A percentile compares a stretch with the other conserved stretches of the same genome.
These are phyloP conservation scores for Oxyruncus cristatus DNA, from an alignment of 2,113 vertebrate genomes.

Conservation along the genomic window DNA sequence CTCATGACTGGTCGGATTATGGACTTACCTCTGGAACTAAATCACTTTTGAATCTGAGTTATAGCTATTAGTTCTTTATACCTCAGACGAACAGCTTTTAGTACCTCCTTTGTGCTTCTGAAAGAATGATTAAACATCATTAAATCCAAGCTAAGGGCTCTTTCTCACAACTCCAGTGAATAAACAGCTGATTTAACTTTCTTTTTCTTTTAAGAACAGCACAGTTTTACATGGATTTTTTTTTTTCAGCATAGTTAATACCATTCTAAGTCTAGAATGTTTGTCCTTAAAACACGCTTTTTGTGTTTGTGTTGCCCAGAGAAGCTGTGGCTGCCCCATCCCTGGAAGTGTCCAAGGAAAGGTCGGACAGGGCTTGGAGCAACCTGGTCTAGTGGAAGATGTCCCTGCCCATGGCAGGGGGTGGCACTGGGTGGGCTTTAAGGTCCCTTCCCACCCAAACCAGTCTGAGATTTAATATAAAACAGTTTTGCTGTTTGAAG, in stretches of 20 bases:
- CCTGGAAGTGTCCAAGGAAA: neutral
- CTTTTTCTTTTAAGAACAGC: neutral
- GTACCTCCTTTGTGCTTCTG: constrained; percentile 48
- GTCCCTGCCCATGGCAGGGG: neutral
- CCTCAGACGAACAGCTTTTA: constrained; percentile 50
- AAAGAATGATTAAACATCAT: constrained; percentile 53
- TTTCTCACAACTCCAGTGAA: constrained; percentile 6
- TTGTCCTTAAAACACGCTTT: neutral
- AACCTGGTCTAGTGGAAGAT: neutral
- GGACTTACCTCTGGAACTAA: constrained; percentile 48
- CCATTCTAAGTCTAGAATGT: neutral
- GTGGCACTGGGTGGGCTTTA: neutral
- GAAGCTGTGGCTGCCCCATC: neutral
- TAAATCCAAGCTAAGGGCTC: constrained; percentile 26
- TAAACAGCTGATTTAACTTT: neutral
- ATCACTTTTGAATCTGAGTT: constrained; percentile 48
- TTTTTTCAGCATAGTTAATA: neutral
- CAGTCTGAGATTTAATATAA: neutral
- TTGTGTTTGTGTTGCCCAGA: neutral
- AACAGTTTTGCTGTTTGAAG: neutral
- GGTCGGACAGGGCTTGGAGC: neutral
- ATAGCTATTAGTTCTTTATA: constrained; percentile 21
- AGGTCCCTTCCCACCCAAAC: neutral
- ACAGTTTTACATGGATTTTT: neutral
- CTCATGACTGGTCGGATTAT: constrained; percentile 45